Evolutionary conservation across 2,113 vertebrate genomes (phyloP), one percentile per base, ranked within the genome.

Genomic region (Panthera leo): DNA sequence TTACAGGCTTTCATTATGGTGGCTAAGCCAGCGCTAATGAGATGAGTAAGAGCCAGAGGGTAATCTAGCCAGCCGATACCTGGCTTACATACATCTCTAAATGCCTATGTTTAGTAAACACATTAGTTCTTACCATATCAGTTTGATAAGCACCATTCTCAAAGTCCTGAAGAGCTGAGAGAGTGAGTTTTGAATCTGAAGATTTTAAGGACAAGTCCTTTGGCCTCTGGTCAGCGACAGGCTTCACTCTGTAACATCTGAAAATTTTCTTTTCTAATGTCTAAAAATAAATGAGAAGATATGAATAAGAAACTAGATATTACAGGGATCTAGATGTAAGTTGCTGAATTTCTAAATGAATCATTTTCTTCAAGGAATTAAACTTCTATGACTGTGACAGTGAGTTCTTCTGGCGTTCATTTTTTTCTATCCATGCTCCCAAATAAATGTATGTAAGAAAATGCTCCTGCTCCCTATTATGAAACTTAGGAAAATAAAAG

Each of bases 401-500:
- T 85, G 63, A 75, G 36, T 0, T 39, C 39, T 27, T 51, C 5
- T 82, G 90, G 16, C 36, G 73, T 84, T 83, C 19, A 68, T 55
- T 88, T 93, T 93, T 91, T 39, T 85, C 36, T 63, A 34, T 75
- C 18, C 36, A 10, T 11, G 14, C 7, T 31, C 63, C 19, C 48
- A 58, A 39, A 29, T 31, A 21, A 31, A 65, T 93, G 84, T 89
- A 19, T 31, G 3, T n/a, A n/a, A 85, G 14, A 65, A 92, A 68
- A 86, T 31, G 31, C 39, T 65, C 42, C 31, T 76, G 36, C 2
- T 89, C 1, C 36, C 36, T 87, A 8, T n/a, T 15, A n/a, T 93
- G 10, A 42, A 68, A 94, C 10, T 76, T 94, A 45, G 91, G 51
- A 83, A 58, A 76, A 86, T 85, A 8, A 97, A 95, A 97, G 27